Base-by-base conservation (phyloP, 2,113 vertebrate species). In the Oceanodroma tethys region DNA sequence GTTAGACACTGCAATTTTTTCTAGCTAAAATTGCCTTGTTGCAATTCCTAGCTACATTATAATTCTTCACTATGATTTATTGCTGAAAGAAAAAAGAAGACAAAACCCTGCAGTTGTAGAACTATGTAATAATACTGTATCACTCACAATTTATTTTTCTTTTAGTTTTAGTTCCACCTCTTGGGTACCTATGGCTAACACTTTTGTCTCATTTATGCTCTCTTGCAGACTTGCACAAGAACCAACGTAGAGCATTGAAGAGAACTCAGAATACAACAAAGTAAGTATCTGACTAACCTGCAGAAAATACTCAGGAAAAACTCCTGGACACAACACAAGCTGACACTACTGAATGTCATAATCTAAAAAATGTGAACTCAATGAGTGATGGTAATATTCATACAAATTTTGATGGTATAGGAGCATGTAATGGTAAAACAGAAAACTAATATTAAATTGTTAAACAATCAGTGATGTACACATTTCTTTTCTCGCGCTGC, bases 251-350 rank as follows among this genome's bases (percentile, higher is more conserved):
- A 92, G n/a, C 47, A 81, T 13, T 95, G 66, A 65, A 93, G 36
- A 45, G 74, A 94, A 42, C 63, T 78, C 82, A 87, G 52, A 96
- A 97, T 63, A 92, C 85, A 56, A 94, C 87, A 88, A 92, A 93
- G 17, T 76, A 96, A 91, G 86, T 74, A 20, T 74, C 76, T 70
- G 74, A 86, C 52, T 94, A 95, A 88, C 67, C 56, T 50, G 90
- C 90, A 53, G 83, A 95, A 76, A 76, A 86, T 43, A 79, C 85
- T 81, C 59, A 96, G 55, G 81, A 94, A 82, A 96, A 86, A 62
- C 42, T 93, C 70, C 48, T 90, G 55, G 93, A 83, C 62, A 63
- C 9, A 56, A 92, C 68, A 52, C 65, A 95, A 60, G 80, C 48
- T 81, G 79, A 95, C 23, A 36, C 58, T 75, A 83, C 53, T 3